Evolutionary conservation across 2,888 invertebrate species (phyloP).

Genomic region (Nematopogon swammerdamellus): DNA sequence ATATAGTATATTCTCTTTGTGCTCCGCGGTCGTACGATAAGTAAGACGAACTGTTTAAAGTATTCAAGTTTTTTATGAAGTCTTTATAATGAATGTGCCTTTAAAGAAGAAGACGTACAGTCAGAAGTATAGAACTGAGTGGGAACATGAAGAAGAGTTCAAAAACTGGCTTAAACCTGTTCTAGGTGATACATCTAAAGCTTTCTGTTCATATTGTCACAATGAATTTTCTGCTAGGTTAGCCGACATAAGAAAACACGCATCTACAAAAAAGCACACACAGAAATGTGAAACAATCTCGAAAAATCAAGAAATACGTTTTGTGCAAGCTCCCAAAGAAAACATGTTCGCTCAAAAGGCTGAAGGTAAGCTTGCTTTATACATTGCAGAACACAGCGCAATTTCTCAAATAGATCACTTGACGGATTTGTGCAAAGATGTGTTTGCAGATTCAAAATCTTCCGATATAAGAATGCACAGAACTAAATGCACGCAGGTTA

Average conservation of each 20-base stretch:
- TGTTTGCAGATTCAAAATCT: constrained; percentile 7
- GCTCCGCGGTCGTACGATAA: too few relatives aligned
- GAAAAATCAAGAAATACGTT: background rate
- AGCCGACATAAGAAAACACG: background rate
- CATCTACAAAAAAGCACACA: background rate
- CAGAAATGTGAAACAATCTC: background rate
- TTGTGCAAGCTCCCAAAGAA: background rate
- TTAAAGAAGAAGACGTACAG: background rate
- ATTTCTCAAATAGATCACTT: constrained; percentile 6
- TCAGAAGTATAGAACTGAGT: constrained; percentile 2
- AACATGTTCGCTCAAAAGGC: constrained; percentile 3
- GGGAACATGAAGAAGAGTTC: background rate
- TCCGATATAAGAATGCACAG: constrained; percentile 8
- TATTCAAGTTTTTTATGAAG: too few relatives aligned
- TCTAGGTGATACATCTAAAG: background rate
- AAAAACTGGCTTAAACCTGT: constrained; percentile 2
- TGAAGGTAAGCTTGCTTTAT: too few relatives aligned
- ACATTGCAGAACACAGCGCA: constrained; percentile 6
- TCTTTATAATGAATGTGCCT: background rate
- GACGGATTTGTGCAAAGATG: constrained; percentile 5
- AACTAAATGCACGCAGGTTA: constrained; percentile 12
- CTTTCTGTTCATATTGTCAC: background rate
- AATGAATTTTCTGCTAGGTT: background rate
- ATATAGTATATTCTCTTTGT: too few relatives aligned
- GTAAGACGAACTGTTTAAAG: too few relatives aligned